Evolutionary conservation across 2,888 invertebrate genomes (phyloP).

Genomic region (Galeopsomyia nigrocyanea): DNA sequence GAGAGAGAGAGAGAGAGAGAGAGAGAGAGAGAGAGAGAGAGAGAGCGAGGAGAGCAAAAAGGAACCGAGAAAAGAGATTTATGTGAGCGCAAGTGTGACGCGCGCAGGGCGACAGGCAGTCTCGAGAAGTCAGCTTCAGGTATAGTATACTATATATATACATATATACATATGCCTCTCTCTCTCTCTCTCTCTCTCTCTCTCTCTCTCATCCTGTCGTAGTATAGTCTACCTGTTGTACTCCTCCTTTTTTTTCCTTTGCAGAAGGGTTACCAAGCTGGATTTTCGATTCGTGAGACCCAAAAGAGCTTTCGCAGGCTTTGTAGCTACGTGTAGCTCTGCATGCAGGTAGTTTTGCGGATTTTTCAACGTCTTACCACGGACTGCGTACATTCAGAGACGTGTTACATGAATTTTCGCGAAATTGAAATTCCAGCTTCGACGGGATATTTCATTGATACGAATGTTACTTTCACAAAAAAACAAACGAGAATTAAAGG

Average conservation of each 20-base stretch:
- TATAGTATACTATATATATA: constrained; percentile 19
- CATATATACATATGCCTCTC: constrained; percentile 13
- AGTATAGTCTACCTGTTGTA: no score
- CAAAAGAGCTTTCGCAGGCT: no score
- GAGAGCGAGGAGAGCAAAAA: no score
- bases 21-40: neutral
- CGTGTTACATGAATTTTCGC: no score
- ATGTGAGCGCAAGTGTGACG: constrained; percentile 19
- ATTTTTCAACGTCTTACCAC: no score
- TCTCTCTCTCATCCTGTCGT: constrained; percentile 25
- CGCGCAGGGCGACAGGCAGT: constrained; percentile 31
- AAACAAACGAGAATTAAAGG: no score
- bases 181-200: constrained; percentile 36
- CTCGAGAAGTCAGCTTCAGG: constrained; percentile 38
- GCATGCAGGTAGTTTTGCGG: no score
- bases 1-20: neutral
- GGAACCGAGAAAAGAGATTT: constrained; percentile 17
- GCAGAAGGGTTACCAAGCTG: constrained; percentile 17
- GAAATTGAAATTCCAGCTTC: no score
- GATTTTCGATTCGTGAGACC: neutral
- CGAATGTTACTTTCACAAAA: no score
- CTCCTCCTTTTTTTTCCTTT: constrained; percentile 29
- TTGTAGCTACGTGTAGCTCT: no score
- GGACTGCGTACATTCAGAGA: no score
- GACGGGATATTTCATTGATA: no score